phyloP scores from a whole-genome alignment of 2,888 invertebrate genomes.

The Amphipyra berbera region DNA sequence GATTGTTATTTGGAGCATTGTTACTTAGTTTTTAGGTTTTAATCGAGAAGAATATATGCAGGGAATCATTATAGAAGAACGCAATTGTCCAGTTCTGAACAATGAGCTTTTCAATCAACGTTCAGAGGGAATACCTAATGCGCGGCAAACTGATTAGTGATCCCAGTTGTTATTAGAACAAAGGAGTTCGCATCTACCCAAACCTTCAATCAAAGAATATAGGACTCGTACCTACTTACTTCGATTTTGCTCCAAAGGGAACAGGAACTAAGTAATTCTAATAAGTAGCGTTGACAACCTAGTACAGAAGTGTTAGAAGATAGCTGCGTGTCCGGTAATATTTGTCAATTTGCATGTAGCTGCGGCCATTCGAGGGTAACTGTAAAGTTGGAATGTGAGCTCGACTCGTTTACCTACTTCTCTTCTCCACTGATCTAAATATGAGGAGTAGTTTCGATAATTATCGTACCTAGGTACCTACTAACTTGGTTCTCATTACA shows the following conservation, averaged over 20 bases:
- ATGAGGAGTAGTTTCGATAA: constrained; percentile 57
- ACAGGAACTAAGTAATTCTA: constrained; percentile 9
- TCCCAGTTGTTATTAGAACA: no score
- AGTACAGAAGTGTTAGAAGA: constrained; percentile 24
- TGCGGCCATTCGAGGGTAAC: constrained; percentile 69
- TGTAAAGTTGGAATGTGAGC: constrained; percentile 80
- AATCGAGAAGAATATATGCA: no score
- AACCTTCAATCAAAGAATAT: background rate
- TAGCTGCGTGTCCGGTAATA: constrained; percentile 66
- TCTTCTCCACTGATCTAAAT: constrained; percentile 72
- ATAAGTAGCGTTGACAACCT: constrained; percentile 24
- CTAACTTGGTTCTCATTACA: no score
- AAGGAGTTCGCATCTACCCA: no score
- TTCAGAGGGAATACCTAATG: no score
- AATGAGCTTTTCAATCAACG: no score
- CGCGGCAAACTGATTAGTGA: no score
- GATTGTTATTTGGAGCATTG: no score
- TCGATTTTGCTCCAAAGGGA: background rate
- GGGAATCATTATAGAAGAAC: no score
- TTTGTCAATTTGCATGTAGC: constrained; percentile 85
- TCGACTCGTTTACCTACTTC: constrained; percentile 72
- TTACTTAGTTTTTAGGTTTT: no score
- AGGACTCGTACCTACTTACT: background rate
- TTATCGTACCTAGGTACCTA: no score
- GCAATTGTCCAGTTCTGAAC: no score